Evolutionary conservation across 1,140 invertebrate genomes (phyloP), one percentile per base, ranked within the genome.

Genomic region (Drosophila sp.): DNA sequence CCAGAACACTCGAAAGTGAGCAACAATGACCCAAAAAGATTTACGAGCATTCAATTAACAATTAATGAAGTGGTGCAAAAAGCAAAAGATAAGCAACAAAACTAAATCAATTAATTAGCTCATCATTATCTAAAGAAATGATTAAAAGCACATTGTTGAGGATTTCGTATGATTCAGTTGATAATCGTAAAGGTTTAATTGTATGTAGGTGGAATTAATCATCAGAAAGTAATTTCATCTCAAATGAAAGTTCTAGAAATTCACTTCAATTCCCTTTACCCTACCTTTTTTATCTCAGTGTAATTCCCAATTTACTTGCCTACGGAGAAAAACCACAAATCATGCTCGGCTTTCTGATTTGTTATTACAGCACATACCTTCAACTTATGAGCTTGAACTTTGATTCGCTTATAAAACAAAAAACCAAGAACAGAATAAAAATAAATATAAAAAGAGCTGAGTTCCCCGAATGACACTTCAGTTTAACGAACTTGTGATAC

Each of bases 401-500:
- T 87, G 78, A 34, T 45, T 72, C 62, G 70, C 72, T 61, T 48
- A 72, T 67, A 83, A 73, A 63, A 56, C 36, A 58, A 34, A 48
- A 40, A 9, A 53, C 21, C 11, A 32, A 40, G 25, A 53, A 54
- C 21, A 21, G 2, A 32, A 27, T 34, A 41, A 62, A 18, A 36
- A 53, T 51, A 54, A 21, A 2, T 21, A 27, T 34, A 41, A 62
- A 18, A 36, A 53, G 57, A 54, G 66, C 16, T 53, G 46, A 77
- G 61, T 81, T 87, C 82, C 46, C 82, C 69, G 66, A 86, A 81
- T 87, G 75, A 78, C 78, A 86, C 81, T 82, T 82, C 78, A 87
- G 81, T 86, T 86, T 86, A 89, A 82, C 81, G 81, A 86, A 86
- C 81, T 71, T 9, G 38, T 61, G n/a, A 74, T 64, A 76, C 61